These are phyloP conservation scores for Porites rus DNA, from an alignment of 92 coral and sea anemone species.

Conservation along the genomic window DNA sequence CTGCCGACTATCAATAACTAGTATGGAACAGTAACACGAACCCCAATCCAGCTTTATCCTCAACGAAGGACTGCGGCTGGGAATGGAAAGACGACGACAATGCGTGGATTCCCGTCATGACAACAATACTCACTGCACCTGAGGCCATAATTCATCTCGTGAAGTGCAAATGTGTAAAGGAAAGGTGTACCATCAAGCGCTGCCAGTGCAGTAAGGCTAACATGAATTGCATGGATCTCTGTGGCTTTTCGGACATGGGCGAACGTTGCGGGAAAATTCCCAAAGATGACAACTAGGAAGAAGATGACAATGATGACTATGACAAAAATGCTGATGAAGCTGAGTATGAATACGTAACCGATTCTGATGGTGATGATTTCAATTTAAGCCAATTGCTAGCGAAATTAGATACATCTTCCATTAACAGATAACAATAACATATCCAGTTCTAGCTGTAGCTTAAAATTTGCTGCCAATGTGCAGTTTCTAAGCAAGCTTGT, in stretches of 20 bases:
- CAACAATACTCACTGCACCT: conserved; percentile 45
- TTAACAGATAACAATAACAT: too few relatives aligned
- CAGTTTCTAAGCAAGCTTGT: too few relatives aligned
- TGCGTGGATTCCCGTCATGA: conserved; percentile 54
- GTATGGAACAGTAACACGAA: conserved; percentile 59
- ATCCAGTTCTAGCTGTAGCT: too few relatives aligned
- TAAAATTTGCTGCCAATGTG: too few relatives aligned
- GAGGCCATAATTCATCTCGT: conserved; percentile 67
- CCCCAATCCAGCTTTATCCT: conserved; percentile 58
- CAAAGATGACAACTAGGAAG: conserved; percentile 22
- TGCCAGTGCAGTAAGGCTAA: conserved; percentile 71
- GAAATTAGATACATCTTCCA: too few relatives aligned
- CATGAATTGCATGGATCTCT: conserved; percentile 72
- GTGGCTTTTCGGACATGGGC: conserved; percentile 66
- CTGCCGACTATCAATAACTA: conserved; percentile 61
- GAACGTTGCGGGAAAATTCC: conserved; percentile 49
- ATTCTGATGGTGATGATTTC: conserved; percentile 1
- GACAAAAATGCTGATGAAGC: conserved; percentile 9
- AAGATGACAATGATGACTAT: too few relatives aligned
- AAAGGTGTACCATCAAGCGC: conserved; percentile 57
- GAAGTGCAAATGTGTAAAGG: conserved; percentile 58
- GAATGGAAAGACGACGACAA: conserved; percentile 38
- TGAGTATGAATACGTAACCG: not conserved
- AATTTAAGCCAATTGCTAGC: too few relatives aligned
- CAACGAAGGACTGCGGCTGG: conserved; percentile 62